Evolutionary conservation across 2,888 invertebrate species (phyloP).

Genomic region (Stictocephala bisonia): DNA sequence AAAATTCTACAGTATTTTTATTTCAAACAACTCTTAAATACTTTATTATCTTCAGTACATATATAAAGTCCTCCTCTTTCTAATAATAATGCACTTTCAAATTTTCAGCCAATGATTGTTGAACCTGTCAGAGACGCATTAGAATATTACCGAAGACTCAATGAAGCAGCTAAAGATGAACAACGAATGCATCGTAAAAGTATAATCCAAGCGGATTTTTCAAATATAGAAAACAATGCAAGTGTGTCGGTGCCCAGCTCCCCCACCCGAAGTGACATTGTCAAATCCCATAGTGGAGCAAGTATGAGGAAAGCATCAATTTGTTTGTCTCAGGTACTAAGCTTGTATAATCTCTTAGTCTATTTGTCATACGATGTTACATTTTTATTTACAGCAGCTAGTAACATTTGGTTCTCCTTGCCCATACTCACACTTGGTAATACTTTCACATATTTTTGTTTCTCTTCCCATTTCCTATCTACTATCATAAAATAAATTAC

Average conservation of each 20-base stretch:
- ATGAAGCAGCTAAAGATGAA: conserved; percentile 72
- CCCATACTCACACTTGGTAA: no score
- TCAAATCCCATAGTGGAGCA: conserved; percentile 63
- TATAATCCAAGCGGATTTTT: conserved; percentile 64
- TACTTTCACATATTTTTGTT: no score
- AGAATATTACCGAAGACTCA: conserved; percentile 72
- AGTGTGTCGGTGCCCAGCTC: conserved; percentile 51
- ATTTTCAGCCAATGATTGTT: conserved; percentile 70
- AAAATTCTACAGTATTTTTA: no score
- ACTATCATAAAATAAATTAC: no score
- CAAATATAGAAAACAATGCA: conserved; percentile 53
- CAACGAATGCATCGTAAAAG: conserved; percentile 71
- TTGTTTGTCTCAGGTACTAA: conserved; percentile 54
- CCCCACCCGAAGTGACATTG: conserved; percentile 56
- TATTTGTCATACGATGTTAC: no score
- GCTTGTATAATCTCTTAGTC: no score
- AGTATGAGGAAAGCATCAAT: conserved; percentile 55
- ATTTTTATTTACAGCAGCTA: no score
- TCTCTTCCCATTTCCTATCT: no score
- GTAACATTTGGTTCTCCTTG: no score
- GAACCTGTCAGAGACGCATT: conserved; percentile 72
- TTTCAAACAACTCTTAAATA: no score
- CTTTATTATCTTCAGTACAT: no score
- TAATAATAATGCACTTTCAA: background rate
- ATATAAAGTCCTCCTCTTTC: no score